phyloP scores from a whole-genome alignment of 35 echinoderm and acorn worm species.

The Lytechinus pictus region DNA sequence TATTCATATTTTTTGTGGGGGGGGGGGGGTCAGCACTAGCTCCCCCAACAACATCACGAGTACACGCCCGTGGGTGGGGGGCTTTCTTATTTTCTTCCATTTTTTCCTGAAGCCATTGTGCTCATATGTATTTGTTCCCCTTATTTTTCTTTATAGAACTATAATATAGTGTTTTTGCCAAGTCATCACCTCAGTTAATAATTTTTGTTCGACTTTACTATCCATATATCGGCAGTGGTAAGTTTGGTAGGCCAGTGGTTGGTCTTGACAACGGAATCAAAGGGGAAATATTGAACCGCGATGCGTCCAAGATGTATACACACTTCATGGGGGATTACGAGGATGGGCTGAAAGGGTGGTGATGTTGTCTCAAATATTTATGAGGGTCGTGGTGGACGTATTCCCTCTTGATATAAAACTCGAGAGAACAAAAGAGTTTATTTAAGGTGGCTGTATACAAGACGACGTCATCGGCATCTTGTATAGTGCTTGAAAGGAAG shows the following conservation, averaged over 20 bases:
- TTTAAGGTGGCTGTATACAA: not conserved
- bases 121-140: no score
- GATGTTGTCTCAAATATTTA: slow-evolving; percentile 1
- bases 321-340: not conserved
- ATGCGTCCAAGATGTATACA: not conserved
- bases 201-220: no score
- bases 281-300: not conserved
- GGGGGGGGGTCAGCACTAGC: no score
- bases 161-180: no score
- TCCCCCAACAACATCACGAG: no score
- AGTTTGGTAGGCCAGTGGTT: not conserved
- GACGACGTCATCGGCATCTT: not conserved
- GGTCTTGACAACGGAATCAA: not conserved
- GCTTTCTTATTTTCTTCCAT: no score
- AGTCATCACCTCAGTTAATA: no score
- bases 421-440: not conserved
- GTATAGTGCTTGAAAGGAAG: not conserved
- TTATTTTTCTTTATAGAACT: no score
- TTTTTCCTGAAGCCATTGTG: no score
- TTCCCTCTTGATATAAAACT: not conserved
- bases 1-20: no score
- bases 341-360: not conserved
- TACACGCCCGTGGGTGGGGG: no score
- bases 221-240: no score
- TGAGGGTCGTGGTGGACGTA: not conserved